Evolutionary conservation across 2,888 invertebrate genomes (phyloP), one percentile per base, ranked within the genome.

Genomic region (Scelioninae gen. 1): DNA sequence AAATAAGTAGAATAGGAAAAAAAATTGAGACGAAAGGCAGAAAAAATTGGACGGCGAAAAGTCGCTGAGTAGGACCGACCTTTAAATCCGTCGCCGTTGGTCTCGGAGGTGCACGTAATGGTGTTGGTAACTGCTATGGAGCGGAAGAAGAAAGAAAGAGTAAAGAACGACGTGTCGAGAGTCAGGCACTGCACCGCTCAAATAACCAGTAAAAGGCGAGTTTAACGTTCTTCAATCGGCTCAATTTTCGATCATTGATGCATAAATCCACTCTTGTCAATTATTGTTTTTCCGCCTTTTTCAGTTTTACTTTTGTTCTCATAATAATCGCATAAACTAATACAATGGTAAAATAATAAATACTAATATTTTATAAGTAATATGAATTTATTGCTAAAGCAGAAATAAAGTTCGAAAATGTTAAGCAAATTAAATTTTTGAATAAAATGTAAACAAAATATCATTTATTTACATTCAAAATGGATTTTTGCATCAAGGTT

Each of bases 121-220:
- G 74, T 55, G 63, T 55, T 45, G 55, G 74, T 43, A 74, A 74
- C 45, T 47, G 23, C 55, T 38, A 74, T 43, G 32, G 63, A 55
- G 63, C 63, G 45, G 63, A 63, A 45, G 31, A 29, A 63, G 74
- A 55, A 55, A 49, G 62, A 74, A 74, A 58, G 72, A 58, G 53
- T 68, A 66, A 66, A 68, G 58, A 76, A 76, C 68, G 76, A 66
- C 65, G 76, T 66, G 76, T 76, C 76, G 58, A 66, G 76, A n/a
- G n/a, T 66, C 66, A 68, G 66, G 60, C 76, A 68, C 66, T 66
- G 76, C 51, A 60, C 68, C 76, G 60, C 60, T 76, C 76, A 76
- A 76, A 76, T 66, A 66, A 66, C 58, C 60, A 58, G 76, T 68
- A 76, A 76, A 76, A 76, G 68, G 43, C 51, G 32, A 76, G 51